A percentile compares a stretch with the other conserved stretches of the same genome.
Evolutionary conservation across 2,888 invertebrate genomes (phyloP).

Genomic region (Eledone cirrhosa): DNA sequence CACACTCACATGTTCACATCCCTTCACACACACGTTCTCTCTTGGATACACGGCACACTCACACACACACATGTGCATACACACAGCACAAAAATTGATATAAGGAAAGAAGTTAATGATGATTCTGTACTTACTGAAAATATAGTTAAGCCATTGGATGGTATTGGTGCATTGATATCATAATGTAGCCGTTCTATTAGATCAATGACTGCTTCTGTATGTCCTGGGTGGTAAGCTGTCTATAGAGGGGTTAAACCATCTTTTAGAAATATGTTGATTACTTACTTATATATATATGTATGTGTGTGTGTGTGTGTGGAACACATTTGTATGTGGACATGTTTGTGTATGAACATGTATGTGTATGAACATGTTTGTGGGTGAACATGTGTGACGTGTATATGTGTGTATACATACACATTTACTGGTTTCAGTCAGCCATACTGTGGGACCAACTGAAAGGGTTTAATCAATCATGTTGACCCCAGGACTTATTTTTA

Average conservation of each 20-base stretch:
- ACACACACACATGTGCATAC: too few species aligned
- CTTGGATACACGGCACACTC: too few species aligned
- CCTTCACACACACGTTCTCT: too few species aligned
- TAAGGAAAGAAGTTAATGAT: too few species aligned
- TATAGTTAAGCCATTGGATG: conserved; percentile 44
- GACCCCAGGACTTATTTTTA: too few species aligned
- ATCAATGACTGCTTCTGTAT: conserved; percentile 41
- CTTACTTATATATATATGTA: not conserved
- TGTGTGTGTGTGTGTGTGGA: not conserved
- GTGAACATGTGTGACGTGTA: not conserved
- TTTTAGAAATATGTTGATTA: not conserved
- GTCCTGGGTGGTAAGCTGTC: conserved; percentile 46
- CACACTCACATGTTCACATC: too few species aligned
- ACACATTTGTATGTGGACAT: not conserved
- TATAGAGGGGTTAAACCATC: conserved; percentile 20
- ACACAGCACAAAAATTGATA: too few species aligned
- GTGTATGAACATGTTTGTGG: not conserved
- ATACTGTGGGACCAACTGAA: too few species aligned
- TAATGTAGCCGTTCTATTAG: conserved; percentile 40
- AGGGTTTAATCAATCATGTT: too few species aligned
- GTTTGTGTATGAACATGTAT: not conserved
- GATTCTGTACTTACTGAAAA: conserved; percentile 40
- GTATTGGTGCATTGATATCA: conserved; percentile 45
- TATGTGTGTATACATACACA: not conserved
- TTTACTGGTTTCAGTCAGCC: too few species aligned